Evolutionary conservation across 2,797 vertebrate species (phyloP).

Genomic region (Poeciliopsis gracilis): DNA sequence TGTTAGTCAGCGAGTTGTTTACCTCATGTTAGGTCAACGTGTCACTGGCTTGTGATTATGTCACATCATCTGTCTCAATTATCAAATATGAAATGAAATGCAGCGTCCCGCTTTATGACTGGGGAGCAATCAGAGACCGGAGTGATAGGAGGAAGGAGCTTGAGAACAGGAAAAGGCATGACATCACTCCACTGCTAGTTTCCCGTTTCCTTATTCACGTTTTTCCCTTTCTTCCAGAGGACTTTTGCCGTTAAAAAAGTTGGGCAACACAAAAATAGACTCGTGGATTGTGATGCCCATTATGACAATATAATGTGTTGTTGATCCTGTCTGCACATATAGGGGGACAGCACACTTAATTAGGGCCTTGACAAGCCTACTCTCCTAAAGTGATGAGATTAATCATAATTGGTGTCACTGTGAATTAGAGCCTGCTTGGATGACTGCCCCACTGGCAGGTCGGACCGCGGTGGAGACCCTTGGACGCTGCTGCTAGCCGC

Average conservation of each 20-base stretch:
- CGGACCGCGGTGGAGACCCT: constrained; percentile 92
- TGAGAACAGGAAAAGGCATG: constrained; percentile 38
- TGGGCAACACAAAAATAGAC: constrained; percentile 83
- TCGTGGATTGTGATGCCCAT: constrained; percentile 90
- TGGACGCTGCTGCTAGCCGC: constrained; percentile 87
- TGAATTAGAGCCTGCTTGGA: constrained; percentile 93
- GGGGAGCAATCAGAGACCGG: constrained; percentile 48
- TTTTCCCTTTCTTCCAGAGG: constrained; percentile 62
- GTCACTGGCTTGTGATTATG: constrained; percentile 77
- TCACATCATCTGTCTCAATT: constrained; percentile 81
- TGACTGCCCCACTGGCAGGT: constrained; percentile 92
- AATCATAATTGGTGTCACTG: constrained; percentile 99
- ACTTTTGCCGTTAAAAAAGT: constrained; percentile 79
- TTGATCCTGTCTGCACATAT: constrained; percentile 92
- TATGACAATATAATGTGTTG: constrained; percentile 93
- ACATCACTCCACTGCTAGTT: constrained; percentile 49
- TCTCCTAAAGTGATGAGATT: constrained; percentile 99
- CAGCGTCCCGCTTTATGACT: constrained; percentile 46
- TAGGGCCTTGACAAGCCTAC: constrained; percentile 98
- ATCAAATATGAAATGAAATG: constrained; percentile 73
- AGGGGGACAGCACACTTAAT: constrained; percentile 97
- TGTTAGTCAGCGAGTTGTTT: constrained; percentile 78
- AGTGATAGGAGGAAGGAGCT: constrained; percentile 37
- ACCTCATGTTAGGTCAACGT: constrained; percentile 81
- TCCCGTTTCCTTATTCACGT: constrained; percentile 59